Conservation (phyloP, 2,888 invertebrate species). For the Barypeithes pellucidus region DNA sequence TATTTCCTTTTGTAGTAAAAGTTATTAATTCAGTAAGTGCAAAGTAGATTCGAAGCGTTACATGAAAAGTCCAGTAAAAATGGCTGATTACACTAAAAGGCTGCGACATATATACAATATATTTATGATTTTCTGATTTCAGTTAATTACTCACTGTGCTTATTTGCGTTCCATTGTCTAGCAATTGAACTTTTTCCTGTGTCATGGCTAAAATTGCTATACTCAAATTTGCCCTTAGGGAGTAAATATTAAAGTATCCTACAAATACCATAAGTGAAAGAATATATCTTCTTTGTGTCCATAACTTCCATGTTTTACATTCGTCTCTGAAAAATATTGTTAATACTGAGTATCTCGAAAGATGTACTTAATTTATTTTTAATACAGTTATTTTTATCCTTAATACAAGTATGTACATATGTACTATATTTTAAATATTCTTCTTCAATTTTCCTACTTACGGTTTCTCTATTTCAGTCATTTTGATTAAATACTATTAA, state of each 20-base stretch:
- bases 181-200: conserved; percentile 75
- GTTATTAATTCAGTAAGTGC: no score
- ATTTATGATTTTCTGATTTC: neutral
- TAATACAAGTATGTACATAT: no score
- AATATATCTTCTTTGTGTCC: conserved; percentile 80
- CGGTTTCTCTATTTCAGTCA: neutral
- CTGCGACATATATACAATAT: no score
- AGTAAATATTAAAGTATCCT: conserved; percentile 86
- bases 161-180: conserved; percentile 73
- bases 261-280: conserved; percentile 84
- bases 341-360: no score
- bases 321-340: conserved; percentile 8
- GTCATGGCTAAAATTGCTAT: conserved; percentile 95
- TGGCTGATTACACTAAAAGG: no score
- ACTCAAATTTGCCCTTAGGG: conserved; percentile 87
- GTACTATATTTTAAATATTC: no score
- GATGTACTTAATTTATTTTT: no score
- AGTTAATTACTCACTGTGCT: conserved; percentile 33
- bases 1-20: no score
- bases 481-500: neutral
- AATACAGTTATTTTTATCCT: no score
- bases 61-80: no score
- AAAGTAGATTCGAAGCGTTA: no score
- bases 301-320: conserved; percentile 75
- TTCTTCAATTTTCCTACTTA: neutral